These are phyloP conservation scores for Calameuta idolon DNA, from an alignment of 2,888 invertebrate species.

Conservation along the genomic window DNA sequence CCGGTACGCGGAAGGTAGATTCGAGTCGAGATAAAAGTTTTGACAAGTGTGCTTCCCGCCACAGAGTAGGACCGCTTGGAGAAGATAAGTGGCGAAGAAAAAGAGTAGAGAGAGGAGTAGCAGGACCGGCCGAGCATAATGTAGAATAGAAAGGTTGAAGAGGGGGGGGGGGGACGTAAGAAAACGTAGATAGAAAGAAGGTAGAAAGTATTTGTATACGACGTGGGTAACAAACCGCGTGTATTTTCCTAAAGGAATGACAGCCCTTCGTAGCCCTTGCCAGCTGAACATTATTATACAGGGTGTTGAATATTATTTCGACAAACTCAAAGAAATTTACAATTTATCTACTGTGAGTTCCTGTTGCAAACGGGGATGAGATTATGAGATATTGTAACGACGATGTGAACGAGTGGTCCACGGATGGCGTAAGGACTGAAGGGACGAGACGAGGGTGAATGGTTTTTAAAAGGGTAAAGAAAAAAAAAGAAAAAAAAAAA, in stretches of 20 bases:
- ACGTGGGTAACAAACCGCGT: neutral
- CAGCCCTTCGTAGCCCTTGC: neutral
- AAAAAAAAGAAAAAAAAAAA: neutral
- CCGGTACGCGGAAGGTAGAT: constrained; percentile 30
- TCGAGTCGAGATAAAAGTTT: constrained; percentile 55
- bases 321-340: neutral
- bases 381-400: neutral
- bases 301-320: neutral
- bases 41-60: constrained; percentile 47
- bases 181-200: constrained; percentile 11
- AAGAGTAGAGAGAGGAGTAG: constrained; percentile 1
- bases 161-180: neutral
- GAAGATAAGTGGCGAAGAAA: constrained; percentile 7
- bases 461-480: neutral
- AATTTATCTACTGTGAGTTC: neutral
- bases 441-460: neutral
- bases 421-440: neutral
- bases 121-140: neutral
- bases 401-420: neutral
- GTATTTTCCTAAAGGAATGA: constrained; percentile 19
- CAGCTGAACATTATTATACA: neutral
- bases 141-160: neutral
- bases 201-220: constrained; percentile 12
- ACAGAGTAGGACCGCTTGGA: constrained; percentile 4
- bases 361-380: neutral